Percentiles rank a stretch among this genome's conserved stretches.
Conservation (phyloP, 1,140 invertebrate species). For the Temnothorax curvispinosus region DNA sequence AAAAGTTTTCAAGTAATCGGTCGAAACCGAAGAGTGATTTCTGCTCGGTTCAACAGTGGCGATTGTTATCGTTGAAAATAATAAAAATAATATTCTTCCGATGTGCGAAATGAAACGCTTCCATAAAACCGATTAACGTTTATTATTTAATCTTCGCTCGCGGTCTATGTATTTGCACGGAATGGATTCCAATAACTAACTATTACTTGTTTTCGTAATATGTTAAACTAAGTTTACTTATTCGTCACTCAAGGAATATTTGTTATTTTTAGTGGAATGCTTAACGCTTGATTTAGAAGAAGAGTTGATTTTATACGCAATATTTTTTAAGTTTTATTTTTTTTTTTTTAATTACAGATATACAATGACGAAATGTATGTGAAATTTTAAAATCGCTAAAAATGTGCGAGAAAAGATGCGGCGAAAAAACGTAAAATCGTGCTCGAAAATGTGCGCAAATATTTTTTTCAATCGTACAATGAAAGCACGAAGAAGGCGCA, state of each 20-base stretch:
- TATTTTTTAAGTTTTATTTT: background rate
- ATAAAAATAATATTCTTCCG: constrained; percentile 16
- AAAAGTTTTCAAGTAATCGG: constrained; percentile 38
- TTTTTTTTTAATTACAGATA: background rate
- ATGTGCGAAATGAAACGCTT: constrained; percentile 32
- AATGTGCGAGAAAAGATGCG: background rate
- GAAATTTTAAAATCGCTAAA: constrained; percentile 8
- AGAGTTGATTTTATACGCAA: background rate
- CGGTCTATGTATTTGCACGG: background rate
- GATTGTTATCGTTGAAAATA: constrained; percentile 22
- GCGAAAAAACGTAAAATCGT: constrained; percentile 34
- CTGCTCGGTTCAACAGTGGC: background rate
- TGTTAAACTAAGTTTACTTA: constrained; percentile 16
- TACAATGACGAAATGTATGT: background rate
- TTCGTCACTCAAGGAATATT: background rate
- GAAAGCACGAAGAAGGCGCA: constrained; percentile 4
- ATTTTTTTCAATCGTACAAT: constrained; percentile 52
- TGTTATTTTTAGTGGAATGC: background rate
- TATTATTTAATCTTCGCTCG: constrained; percentile 36
- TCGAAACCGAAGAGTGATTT: constrained; percentile 3
- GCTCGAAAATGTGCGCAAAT: constrained; percentile 48
- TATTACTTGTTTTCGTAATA: constrained; percentile 4
- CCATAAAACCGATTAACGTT: constrained; percentile 38
- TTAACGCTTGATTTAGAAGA: background rate
- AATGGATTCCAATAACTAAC: constrained; percentile 20